A percentile compares a stretch with the other conserved stretches of the same genome.
phyloP scores from a whole-genome alignment of 2,888 invertebrate genomes.

The Cantharis flavilabris region DNA sequence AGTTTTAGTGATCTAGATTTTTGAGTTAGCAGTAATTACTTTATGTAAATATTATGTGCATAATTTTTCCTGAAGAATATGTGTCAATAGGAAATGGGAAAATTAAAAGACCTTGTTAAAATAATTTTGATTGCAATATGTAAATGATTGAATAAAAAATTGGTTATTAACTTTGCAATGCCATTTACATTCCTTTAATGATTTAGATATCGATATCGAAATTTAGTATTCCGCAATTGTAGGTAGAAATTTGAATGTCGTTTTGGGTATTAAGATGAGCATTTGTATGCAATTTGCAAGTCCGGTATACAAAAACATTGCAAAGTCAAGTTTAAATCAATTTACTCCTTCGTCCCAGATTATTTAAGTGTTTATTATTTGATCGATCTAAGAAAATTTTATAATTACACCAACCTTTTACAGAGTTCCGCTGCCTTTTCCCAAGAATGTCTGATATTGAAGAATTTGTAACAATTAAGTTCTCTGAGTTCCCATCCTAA shows the following conservation, averaged over 20 bases:
- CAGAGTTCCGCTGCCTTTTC: constrained; percentile 93
- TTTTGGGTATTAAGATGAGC: background rate
- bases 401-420: constrained; percentile 74
- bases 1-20: background rate
- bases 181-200: background rate
- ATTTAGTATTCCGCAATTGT: background rate
- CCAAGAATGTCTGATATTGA: constrained; percentile 95
- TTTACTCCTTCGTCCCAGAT: background rate
- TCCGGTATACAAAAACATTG: background rate
- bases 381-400: background rate
- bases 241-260: background rate
- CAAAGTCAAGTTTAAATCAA: background rate
- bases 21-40: background rate
- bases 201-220: background rate
- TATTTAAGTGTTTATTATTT: too few relatives aligned
- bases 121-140: background rate
- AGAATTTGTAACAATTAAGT: constrained; percentile 92
- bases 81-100: background rate
- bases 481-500: constrained; percentile 92
- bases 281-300: background rate
- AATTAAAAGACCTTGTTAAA: background rate
- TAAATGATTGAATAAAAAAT: background rate
- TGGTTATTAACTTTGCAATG: background rate
- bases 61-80: background rate
- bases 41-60: background rate